Base-by-base conservation (phyloP, 1,140 invertebrate genomes). In the Habropoda laboriosa region DNA sequence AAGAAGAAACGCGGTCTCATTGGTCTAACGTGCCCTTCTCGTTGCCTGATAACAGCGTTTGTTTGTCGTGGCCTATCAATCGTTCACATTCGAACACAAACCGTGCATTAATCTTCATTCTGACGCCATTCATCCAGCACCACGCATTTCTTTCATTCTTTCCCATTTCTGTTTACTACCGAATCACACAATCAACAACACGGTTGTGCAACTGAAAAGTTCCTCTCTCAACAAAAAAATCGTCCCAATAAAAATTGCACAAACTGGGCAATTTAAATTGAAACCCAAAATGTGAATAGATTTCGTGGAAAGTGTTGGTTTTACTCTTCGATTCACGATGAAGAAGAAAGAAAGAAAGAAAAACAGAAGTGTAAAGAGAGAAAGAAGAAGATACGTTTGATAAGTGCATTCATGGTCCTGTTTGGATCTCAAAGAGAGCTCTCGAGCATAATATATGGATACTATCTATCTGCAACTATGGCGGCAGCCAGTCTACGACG, bases 401-500 rank as follows among this genome's bases (percentile, higher is more conserved):
- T n/a, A 18, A 4, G 51, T 24, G 35, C 38, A 75, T 68, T 47
- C 10, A 35, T 27, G 72, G 47, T 45, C 63, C 27, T 40, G 38
- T 30, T 27, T 40, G 18, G 13, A 21, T 32, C 12, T 21, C n/a
- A n/a, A n/a, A 27, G 24, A 67, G 51, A 58, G 74, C 24, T n/a
- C 32, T 30, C 18, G 38, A 10, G 35, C n/a, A n/a, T 71, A 58
- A 68, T 40, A 18, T 16, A 38, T 13, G n/a, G 51, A 58, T 67
- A 32, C 49, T 24, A 60, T 68, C 16, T 67, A 76, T 76, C 27
- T n/a, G 40, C 32, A 53, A 53, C 13, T 47, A 64, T 71, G 89
- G 89, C 89, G 89, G 83, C 89, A 90, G 49, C 83, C 89, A 84
- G 89, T 90, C 89, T 90, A 89, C 87, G 83, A 81, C 83, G 77